These are phyloP conservation scores for Oscheius sp. DNA, from an alignment of 2,888 invertebrate species.

Conservation along the genomic window DNA sequence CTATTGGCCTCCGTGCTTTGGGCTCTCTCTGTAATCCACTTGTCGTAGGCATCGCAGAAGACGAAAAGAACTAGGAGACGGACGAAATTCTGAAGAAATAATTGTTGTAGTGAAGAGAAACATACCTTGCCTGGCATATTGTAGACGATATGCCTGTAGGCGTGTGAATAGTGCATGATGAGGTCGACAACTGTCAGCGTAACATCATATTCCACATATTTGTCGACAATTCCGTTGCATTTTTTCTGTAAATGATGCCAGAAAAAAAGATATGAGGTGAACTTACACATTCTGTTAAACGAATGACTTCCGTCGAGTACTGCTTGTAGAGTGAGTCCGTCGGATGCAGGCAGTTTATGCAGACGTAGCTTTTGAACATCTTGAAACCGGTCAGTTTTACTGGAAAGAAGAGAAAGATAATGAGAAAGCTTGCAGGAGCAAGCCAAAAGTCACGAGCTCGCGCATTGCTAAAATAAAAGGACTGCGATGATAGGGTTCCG, in stretches of 20 bases:
- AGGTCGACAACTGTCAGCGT: conserved; percentile 88
- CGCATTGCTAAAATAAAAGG: too few species aligned
- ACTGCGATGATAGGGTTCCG: too few species aligned
- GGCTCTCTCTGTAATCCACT: conserved; percentile 75
- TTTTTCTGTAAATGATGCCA: conserved; percentile 78
- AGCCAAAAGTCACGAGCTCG: too few species aligned
- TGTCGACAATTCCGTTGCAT: conserved; percentile 85
- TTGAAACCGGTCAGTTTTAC: neutral
- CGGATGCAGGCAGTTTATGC: conserved; percentile 63
- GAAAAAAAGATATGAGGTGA: neutral
- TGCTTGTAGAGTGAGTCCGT: conserved; percentile 55
- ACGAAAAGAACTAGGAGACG: conserved; percentile 82
- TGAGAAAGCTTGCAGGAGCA: neutral
- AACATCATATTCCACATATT: conserved; percentile 91
- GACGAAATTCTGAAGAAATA: conserved; percentile 47
- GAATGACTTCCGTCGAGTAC: conserved; percentile 66
- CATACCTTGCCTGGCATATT: conserved; percentile 84
- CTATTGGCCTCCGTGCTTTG: conserved; percentile 59
- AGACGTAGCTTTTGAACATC: conserved; percentile 44
- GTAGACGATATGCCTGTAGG: conserved; percentile 86
- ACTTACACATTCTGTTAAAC: conserved; percentile 70
- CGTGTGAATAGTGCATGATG: conserved; percentile 84
- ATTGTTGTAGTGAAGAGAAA: conserved; percentile 34
- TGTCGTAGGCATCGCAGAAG: conserved; percentile 83
- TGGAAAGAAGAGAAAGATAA: neutral